phyloP scores from a whole-genome alignment of 1,140 invertebrate species.

The Delia radicum region DNA sequence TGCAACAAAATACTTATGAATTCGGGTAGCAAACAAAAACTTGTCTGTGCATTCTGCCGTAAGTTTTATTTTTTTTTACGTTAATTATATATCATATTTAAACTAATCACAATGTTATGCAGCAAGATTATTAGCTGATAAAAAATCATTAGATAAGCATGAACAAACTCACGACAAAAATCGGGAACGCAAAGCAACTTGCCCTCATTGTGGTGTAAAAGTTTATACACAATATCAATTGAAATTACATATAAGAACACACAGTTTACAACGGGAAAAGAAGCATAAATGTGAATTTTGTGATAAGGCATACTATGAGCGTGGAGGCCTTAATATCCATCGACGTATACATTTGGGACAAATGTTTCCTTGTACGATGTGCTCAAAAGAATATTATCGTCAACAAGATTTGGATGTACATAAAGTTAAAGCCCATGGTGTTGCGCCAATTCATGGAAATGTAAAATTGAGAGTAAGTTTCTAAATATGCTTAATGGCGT shows the following conservation, averaged over 20 bases:
- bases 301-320: slow-evolving; percentile 22
- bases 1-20: too few species aligned
- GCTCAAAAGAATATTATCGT: slow-evolving; percentile 14
- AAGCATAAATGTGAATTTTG: slow-evolving; percentile 18
- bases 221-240: not conserved
- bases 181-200: slow-evolving; percentile 21
- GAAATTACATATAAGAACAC: slow-evolving; percentile 8
- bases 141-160: not conserved
- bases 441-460: too few species aligned
- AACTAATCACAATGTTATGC: not conserved
- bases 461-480: too few species aligned
- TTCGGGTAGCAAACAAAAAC: too few species aligned
- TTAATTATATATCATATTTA: not conserved
- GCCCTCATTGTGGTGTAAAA: slow-evolving; percentile 12
- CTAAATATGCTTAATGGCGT: too few species aligned
- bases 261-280: slow-evolving; percentile 15
- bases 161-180: slow-evolving; percentile 8
- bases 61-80: too few species aligned
- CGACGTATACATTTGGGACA: slow-evolving; percentile 18
- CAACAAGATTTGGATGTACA: slow-evolving; percentile 24
- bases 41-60: not conserved
- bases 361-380: slow-evolving; percentile 15
- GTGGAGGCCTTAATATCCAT: slow-evolving; percentile 23
- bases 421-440: too few species aligned
- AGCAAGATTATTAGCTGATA: not conserved